phyloP scores from a whole-genome alignment of 2,113 vertebrate species.

The Toxotes jaculatrix region DNA sequence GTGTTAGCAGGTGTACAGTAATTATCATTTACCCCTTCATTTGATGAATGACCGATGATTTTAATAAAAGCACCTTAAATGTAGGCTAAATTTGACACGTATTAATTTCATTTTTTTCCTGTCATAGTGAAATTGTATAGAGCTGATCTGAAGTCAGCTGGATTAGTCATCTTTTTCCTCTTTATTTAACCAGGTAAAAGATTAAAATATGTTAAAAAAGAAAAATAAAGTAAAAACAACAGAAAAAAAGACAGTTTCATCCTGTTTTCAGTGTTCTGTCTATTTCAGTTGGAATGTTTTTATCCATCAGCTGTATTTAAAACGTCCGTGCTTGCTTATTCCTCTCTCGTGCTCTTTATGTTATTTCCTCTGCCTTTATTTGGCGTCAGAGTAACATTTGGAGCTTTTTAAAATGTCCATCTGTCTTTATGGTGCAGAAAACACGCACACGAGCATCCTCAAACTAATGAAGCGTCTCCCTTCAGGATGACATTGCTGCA shows the following conservation, averaged over 20 bases:
- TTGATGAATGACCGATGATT: too few relatives aligned
- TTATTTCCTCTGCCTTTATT: not conserved
- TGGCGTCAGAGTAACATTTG: not conserved
- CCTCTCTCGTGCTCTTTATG: not conserved
- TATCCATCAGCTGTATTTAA: not conserved
- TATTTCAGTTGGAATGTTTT: not conserved
- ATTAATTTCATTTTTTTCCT: too few relatives aligned
- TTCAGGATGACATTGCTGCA: constrained; percentile 49
- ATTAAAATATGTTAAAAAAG: too few relatives aligned
- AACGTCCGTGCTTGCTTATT: not conserved
- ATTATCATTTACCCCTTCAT: not conserved
- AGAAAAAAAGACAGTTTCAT: too few relatives aligned
- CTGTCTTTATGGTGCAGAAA: constrained; percentile 14
- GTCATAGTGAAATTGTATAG: too few relatives aligned
- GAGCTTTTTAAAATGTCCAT: constrained; percentile 9
- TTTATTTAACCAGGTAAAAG: too few relatives aligned
- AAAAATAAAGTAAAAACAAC: too few relatives aligned
- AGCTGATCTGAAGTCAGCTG: too few relatives aligned
- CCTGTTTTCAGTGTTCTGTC: too few relatives aligned
- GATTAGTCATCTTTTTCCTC: too few relatives aligned
- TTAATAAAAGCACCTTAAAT: too few relatives aligned
- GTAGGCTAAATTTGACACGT: too few relatives aligned
- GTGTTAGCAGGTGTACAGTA: not conserved
- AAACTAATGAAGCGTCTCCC: constrained; percentile 48
- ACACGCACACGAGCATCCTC: constrained; percentile 20